A percentile compares a stretch with the other conserved stretches of the same genome.
phyloP scores from a whole-genome alignment of 2,888 invertebrate genomes.

The Melanostoma scalare region DNA sequence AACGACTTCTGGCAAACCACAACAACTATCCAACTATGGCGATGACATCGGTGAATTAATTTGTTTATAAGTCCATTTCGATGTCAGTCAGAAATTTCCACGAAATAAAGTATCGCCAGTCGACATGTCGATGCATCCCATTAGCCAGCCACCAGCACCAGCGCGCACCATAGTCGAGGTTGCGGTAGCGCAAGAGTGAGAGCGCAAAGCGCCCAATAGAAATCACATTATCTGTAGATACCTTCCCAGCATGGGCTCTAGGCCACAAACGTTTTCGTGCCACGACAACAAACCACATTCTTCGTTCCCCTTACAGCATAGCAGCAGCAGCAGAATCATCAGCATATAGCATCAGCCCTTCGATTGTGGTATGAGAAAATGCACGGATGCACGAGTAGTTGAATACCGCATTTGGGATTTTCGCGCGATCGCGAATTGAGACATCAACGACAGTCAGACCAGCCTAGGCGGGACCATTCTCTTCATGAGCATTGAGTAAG shows the following conservation, averaged over 20 bases:
- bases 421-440: conserved; percentile 71
- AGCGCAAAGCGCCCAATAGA: conserved; percentile 70
- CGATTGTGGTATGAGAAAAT: conserved; percentile 80
- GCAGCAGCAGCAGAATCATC: too few relatives aligned
- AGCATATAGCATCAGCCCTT: conserved; percentile 26
- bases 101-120: conserved; percentile 74
- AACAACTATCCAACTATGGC: conserved; percentile 53
- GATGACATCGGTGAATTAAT: conserved; percentile 75
- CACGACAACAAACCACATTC: conserved; percentile 68
- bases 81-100: conserved; percentile 75
- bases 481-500: conserved; percentile 3
- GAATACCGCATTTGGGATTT: conserved; percentile 71
- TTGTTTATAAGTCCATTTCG: conserved; percentile 75
- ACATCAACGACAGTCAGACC: conserved; percentile 61
- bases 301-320: conserved; percentile 53
- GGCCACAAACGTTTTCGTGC: conserved; percentile 63
- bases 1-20: conserved; percentile 31
- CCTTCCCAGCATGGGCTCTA: conserved; percentile 47
- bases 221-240: conserved; percentile 63
- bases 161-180: not conserved
- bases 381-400: conserved; percentile 76
- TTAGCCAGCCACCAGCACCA: conserved; percentile 52
- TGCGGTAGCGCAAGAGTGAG: conserved; percentile 39
- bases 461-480: conserved; percentile 64
- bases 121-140: conserved; percentile 72